Evolutionary conservation across 2,113 vertebrate genomes (phyloP), one percentile per base, ranked within the genome.

Genomic region (Glaucidium brasilianum): DNA sequence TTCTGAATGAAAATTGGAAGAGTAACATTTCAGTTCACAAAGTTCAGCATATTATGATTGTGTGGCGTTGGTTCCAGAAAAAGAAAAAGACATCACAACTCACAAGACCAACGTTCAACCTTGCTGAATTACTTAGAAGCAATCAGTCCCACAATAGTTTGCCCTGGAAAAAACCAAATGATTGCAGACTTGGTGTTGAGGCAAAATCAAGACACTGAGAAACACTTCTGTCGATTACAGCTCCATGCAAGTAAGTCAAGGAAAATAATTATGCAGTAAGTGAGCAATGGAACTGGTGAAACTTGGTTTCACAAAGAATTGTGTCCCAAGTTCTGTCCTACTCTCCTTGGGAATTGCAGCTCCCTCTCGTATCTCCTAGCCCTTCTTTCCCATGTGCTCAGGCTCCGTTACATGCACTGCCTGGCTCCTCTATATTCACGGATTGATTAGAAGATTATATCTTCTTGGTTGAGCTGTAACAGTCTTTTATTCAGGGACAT

Each of bases 81-180:
- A 63, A 43, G 34, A 62, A 55, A 74, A 85, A 52, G 43, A 79
- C 53, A 71, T 45, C 41, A n/a, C 58, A 34, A 11, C 53, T 81
- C 68, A 47, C 21, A 87, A 78, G 56, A 74, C 23, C n/a, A 50
- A n/a, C 0, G 2, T n/a, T 69, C 82, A 88, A 23, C 22, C n/a
- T 53, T 81, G 76, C 34, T 68, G 52, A 63, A 59, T 60, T 78
- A 76, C 39, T 77, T 78, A 72, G 43, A 71, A 76, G 43, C 27
- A 86, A 53, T 52, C 43, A 52, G 23, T 76, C 39, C 47, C 17
- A 59, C 82, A 90, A 78, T 3, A 87, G 29, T 75, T 82, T 62
- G 35, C 56, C 19, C 63, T 73, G 34, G 26, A 58, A 73, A 77
- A 52, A 9, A 2, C 0, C 5, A 79, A 82, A 66, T 27, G 0